phyloP scores from a whole-genome alignment of 2,888 invertebrate genomes.

The Epinotia ramella region DNA sequence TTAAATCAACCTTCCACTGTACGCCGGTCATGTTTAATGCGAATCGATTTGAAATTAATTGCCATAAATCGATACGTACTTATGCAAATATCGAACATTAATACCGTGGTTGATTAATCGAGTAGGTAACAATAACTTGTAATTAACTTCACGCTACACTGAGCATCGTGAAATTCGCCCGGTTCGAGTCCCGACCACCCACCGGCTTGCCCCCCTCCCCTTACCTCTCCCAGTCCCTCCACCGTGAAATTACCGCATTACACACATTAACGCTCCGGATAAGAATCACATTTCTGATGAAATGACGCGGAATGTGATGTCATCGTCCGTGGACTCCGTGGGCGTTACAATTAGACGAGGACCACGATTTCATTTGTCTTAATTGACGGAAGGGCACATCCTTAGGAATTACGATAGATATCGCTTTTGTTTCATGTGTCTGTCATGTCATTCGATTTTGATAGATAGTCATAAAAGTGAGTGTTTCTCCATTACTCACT shows the following conservation, averaged over 20 bases:
- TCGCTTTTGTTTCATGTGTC: too few relatives aligned
- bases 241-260: constrained; percentile 42
- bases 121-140: constrained; percentile 1
- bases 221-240: too few relatives aligned
- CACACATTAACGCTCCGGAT: constrained; percentile 35
- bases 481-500: too few relatives aligned
- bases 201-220: background rate
- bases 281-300: constrained; percentile 24
- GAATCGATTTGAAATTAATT: constrained; percentile 1
- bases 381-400: too few relatives aligned
- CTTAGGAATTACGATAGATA: too few relatives aligned
- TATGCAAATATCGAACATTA: background rate
- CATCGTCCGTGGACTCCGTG: background rate
- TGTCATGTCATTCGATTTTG: too few relatives aligned
- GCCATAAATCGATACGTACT: constrained; percentile 1
- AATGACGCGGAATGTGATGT: constrained; percentile 20
- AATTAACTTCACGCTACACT: background rate
- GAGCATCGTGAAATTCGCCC: constrained; percentile 9
- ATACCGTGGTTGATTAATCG: background rate
- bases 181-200: constrained; percentile 3
- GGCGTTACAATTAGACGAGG: background rate
- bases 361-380: background rate
- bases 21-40: background rate
- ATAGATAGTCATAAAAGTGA: too few relatives aligned
- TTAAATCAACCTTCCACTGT: background rate